phyloP scores from a whole-genome alignment of 2,888 invertebrate genomes.

The Linyphia triangularis region DNA sequence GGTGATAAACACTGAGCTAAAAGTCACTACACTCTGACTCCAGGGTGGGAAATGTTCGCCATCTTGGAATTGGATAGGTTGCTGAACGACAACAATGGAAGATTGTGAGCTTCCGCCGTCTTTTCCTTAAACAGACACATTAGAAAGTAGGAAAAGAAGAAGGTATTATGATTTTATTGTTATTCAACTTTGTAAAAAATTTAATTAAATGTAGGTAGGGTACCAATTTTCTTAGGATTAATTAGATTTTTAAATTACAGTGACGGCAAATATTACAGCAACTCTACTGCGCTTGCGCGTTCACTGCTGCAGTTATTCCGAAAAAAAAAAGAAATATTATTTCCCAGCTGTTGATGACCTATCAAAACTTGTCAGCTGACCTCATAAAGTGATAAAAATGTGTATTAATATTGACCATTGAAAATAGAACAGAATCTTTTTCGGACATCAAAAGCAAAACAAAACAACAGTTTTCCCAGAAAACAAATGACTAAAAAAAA shows the following conservation, averaged over 20 bases:
- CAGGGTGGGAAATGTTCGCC: slow-evolving; percentile 71
- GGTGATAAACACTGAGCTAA: slow-evolving; percentile 17
- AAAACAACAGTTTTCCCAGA: not conserved
- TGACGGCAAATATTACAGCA: slow-evolving; percentile 63
- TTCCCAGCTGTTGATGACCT: slow-evolving; percentile 71
- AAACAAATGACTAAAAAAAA: not conserved
- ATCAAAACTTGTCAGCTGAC: slow-evolving; percentile 61
- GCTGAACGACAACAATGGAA: slow-evolving; percentile 68
- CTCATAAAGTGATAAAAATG: slow-evolving; percentile 18
- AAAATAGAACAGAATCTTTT: not conserved
- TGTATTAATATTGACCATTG: slow-evolving; percentile 1
- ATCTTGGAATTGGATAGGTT: slow-evolving; percentile 67
- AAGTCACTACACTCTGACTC: slow-evolving; percentile 46
- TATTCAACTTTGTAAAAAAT: not conserved
- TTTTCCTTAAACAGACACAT: slow-evolving; percentile 57
- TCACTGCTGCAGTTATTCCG: slow-evolving; percentile 63
- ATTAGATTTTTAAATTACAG: slow-evolving; percentile 62
- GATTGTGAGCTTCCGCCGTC: slow-evolving; percentile 68
- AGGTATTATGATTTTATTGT: slow-evolving; percentile 30
- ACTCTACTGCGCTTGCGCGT: slow-evolving; percentile 64
- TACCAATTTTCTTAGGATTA: slow-evolving; percentile 56
- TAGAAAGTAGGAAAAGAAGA: slow-evolving; percentile 40
- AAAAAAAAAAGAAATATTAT: slow-evolving; percentile 65
- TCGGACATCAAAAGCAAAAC: not conserved
- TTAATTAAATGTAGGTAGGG: not conserved